These are phyloP conservation scores for Cerastis rubricosa DNA, from an alignment of 2,888 invertebrate genomes.

Conservation along the genomic window DNA sequence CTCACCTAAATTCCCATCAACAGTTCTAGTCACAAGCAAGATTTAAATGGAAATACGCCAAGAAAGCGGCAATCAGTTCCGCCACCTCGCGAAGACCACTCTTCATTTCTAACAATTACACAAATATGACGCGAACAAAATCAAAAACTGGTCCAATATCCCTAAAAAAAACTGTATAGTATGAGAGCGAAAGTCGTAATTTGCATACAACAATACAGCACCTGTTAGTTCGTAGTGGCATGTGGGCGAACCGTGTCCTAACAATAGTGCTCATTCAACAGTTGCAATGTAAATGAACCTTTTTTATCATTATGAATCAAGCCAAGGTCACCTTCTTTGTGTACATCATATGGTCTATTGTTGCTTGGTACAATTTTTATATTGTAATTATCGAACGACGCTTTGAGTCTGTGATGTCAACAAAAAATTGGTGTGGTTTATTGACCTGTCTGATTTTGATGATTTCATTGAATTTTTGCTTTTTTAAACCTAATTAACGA, in stretches of 20 bases:
- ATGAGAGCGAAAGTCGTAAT: conserved; percentile 89
- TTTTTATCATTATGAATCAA: conserved; percentile 86
- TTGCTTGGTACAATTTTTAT: conserved; percentile 53
- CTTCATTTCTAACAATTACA: conserved; percentile 58
- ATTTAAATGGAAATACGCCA: neutral
- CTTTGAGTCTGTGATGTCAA: conserved; percentile 42
- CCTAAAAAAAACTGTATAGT: conserved; percentile 83
- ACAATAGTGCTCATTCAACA: conserved; percentile 86
- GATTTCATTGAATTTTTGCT: neutral
- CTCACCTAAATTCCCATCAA: neutral
- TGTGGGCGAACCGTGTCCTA: conserved; percentile 85
- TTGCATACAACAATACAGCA: conserved; percentile 90
- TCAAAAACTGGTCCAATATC: conserved; percentile 62
- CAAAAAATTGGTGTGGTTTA: conserved; percentile 51
- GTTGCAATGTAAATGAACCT: conserved; percentile 90
- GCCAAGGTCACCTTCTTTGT: conserved; percentile 87
- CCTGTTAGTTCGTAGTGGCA: conserved; percentile 83
- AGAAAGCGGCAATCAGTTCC: conserved; percentile 11
- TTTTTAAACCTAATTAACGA: neutral
- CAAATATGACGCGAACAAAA: conserved; percentile 44
- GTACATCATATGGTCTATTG: conserved; percentile 80
- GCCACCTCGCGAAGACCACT: conserved; percentile 37
- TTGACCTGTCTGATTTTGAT: conserved; percentile 44
- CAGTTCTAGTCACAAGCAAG: neutral
- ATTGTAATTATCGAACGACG: conserved; percentile 60